Evolutionary conservation across 1,140 invertebrate species (phyloP).

Genomic region (Cotesia typhae): DNA sequence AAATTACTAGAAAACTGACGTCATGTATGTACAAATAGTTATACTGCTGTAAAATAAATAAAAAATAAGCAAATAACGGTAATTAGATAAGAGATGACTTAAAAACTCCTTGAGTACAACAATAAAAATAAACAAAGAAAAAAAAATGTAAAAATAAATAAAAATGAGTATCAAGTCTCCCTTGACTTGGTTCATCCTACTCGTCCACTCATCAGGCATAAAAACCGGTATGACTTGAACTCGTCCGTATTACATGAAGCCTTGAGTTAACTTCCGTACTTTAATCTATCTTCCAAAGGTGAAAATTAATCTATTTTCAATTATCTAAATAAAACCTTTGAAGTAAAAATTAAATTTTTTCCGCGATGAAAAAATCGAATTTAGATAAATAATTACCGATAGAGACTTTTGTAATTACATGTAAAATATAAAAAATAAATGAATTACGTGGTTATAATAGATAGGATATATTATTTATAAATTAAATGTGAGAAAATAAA

Average conservation of each 20-base stretch:
- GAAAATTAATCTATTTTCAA: slow-evolving; percentile 1
- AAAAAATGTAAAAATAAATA: slow-evolving; percentile 7
- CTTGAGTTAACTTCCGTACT: slow-evolving; percentile 6
- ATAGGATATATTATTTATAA: background rate
- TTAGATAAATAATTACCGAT: no score
- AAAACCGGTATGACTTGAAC: slow-evolving; percentile 38
- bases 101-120: background rate
- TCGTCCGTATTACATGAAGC: background rate
- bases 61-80: slow-evolving; percentile 26
- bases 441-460: no score
- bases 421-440: no score
- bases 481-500: background rate
- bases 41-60: background rate
- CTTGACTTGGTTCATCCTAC: slow-evolving; percentile 20
- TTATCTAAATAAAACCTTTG: background rate
- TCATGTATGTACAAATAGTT: background rate
- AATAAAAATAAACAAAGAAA: background rate
- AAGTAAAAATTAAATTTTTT: no score
- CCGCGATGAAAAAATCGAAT: background rate
- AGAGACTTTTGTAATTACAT: no score
- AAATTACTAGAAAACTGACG: background rate
- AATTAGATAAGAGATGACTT: background rate
- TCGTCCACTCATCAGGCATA: background rate
- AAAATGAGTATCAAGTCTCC: slow-evolving; percentile 3
- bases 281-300: slow-evolving; percentile 9